Percentiles rank a stretch among this genome's conserved stretches.
Evolutionary conservation across 2,113 vertebrate species (phyloP).

Genomic region (Dicaeum eximium): DNA sequence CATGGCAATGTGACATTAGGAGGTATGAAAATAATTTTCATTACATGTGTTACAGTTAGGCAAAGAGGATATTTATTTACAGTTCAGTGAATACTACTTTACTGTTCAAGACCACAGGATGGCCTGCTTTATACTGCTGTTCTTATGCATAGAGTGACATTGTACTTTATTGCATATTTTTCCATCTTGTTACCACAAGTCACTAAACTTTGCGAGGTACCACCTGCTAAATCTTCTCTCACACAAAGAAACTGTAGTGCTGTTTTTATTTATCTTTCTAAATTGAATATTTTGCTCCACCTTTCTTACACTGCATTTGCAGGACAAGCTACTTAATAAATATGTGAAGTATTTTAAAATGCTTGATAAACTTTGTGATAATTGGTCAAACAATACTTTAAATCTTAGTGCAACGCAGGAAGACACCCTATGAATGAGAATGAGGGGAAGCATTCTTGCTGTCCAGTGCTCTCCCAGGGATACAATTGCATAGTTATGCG

Average conservation of each 20-base stretch:
- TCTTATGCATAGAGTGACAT: background rate
- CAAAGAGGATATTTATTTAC: background rate
- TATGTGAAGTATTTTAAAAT: background rate
- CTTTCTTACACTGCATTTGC: background rate
- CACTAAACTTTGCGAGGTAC: background rate
- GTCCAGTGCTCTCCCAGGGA: conserved; percentile 33
- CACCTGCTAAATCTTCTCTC: background rate
- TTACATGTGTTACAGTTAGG: background rate
- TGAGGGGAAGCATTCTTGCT: conserved; percentile 49
- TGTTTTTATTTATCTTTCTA: background rate
- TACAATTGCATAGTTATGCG: conserved; percentile 13
- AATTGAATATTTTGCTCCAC: background rate
- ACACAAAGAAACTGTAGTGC: background rate
- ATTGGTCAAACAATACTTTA: background rate
- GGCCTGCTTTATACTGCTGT: background rate
- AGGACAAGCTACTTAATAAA: background rate
- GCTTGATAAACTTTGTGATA: background rate
- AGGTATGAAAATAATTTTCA: conserved; percentile 75
- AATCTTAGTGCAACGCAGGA: background rate
- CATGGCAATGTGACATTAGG: conserved; percentile 98
- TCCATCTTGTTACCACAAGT: background rate
- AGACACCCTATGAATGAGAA: conserved; percentile 21
- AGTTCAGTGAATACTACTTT: background rate
- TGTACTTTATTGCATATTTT: background rate
- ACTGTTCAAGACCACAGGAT: background rate